These are phyloP conservation scores for Eulemur macaco DNA, from an alignment of 2,113 vertebrate genomes.

Conservation along the genomic window DNA sequence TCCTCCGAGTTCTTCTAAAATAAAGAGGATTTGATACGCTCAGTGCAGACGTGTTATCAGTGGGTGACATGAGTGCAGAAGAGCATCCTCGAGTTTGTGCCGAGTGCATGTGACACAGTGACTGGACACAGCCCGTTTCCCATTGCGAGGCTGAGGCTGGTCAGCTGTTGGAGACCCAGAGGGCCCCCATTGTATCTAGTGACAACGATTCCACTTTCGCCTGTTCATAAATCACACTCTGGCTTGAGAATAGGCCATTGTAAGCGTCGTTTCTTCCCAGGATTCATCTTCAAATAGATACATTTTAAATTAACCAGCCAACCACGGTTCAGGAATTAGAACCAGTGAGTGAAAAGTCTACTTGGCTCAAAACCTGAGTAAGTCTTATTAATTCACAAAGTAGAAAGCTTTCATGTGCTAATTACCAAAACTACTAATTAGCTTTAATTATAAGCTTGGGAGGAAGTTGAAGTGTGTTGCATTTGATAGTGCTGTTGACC, in stretches of 20 bases:
- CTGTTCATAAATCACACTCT: neutral
- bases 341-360: constrained; percentile 28
- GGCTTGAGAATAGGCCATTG: neutral
- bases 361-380: constrained; percentile 61
- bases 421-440: constrained; percentile 83
- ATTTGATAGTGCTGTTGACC: constrained; percentile 80
- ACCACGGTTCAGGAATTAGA: constrained; percentile 31
- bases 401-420: constrained; percentile 76
- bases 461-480: constrained; percentile 78
- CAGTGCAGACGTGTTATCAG: neutral
- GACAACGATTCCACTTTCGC: neutral
- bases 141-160: neutral
- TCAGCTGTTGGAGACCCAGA: neutral
- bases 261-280: neutral
- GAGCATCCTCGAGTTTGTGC: neutral
- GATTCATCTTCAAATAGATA: neutral
- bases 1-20: neutral
- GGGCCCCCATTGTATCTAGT: neutral
- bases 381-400: constrained; percentile 78
- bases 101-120: neutral
- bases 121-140: neutral
- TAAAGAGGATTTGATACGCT: neutral
- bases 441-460: constrained; percentile 83
- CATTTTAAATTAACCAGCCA: constrained; percentile 3
- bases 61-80: neutral